Percentiles rank a stretch among this genome's conserved stretches.
Conservation (phyloP, 1,140 invertebrate genomes). For the Zelostemma sp. region DNA sequence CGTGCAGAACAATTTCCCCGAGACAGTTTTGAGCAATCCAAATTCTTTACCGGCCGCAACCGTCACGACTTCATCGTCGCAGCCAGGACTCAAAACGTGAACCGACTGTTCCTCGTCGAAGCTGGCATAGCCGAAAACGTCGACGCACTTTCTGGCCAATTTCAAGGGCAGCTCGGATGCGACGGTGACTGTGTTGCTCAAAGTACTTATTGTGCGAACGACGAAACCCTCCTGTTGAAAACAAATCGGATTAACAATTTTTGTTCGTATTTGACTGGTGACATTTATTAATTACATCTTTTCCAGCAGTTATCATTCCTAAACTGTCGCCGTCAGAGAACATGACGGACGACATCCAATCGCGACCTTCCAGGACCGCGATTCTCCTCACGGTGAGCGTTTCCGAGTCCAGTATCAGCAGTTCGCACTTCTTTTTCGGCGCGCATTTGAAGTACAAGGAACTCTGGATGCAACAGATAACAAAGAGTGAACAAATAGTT, state of each 20-base stretch:
- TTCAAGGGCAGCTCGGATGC: slow-evolving; percentile 82
- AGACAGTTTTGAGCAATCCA: slow-evolving; percentile 80
- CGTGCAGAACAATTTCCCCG: slow-evolving; percentile 84
- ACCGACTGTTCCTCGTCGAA: slow-evolving; percentile 77
- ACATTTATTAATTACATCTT: too few relatives aligned
- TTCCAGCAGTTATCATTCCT: slow-evolving; percentile 81
- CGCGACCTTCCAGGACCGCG: slow-evolving; percentile 75
- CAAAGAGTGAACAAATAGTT: too few relatives aligned
- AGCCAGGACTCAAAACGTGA: slow-evolving; percentile 71
- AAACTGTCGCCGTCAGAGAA: slow-evolving; percentile 89
- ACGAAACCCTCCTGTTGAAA: slow-evolving; percentile 82
- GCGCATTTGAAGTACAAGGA: slow-evolving; percentile 72
- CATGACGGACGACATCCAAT: slow-evolving; percentile 78
- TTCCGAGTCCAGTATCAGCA: slow-evolving; percentile 75
- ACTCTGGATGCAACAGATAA: slow-evolving; percentile 65
- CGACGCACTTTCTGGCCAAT: slow-evolving; percentile 83
- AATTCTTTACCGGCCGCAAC: slow-evolving; percentile 88
- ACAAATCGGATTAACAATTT: slow-evolving; percentile 11
- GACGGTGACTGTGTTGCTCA: slow-evolving; percentile 73
- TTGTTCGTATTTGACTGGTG: background rate
- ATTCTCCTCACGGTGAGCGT: slow-evolving; percentile 73
- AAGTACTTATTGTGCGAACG: slow-evolving; percentile 82
- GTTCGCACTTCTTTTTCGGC: slow-evolving; percentile 74
- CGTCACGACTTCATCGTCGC: slow-evolving; percentile 78
- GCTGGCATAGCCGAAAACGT: slow-evolving; percentile 79